phyloP scores from a whole-genome alignment of 2,113 vertebrate species.

The Ophthalmolycus amberensis region DNA sequence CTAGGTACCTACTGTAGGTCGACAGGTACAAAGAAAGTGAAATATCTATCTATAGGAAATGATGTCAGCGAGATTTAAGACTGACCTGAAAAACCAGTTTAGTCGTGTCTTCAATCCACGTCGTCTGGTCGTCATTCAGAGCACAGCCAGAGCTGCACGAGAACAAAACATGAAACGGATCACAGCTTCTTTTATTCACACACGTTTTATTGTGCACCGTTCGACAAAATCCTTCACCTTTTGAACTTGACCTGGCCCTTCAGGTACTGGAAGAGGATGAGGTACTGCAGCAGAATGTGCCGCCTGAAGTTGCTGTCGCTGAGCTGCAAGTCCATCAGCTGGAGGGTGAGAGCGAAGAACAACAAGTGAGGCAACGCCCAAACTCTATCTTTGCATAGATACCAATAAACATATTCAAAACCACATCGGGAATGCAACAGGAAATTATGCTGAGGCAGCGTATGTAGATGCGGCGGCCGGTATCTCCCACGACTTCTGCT shows the following conservation, averaged over 20 bases:
- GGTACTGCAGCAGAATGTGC: constrained; percentile 96
- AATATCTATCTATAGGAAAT: background rate
- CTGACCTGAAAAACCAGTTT: constrained; percentile 96
- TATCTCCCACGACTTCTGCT: no score
- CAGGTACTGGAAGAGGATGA: constrained; percentile 98
- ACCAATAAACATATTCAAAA: background rate
- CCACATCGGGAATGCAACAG: background rate
- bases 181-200: background rate
- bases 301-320: constrained; percentile 98
- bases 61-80: constrained; percentile 10
- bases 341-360: constrained; percentile 26
- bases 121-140: constrained; percentile 94
- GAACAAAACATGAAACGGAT: background rate
- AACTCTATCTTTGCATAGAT: background rate
- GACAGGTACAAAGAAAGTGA: background rate
- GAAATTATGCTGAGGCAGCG: background rate
- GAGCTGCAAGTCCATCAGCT: constrained; percentile 98
- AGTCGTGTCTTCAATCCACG: constrained; percentile 98
- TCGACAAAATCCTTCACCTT: constrained; percentile 83
- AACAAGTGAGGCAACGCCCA: background rate
- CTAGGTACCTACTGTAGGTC: background rate
- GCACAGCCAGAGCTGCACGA: constrained; percentile 90
- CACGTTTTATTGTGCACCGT: background rate
- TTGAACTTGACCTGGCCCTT: constrained; percentile 99
- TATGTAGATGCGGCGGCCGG: no score